A percentile compares a stretch with the other conserved stretches of the same genome.
These are phyloP conservation scores for Psophia crepitans DNA, from an alignment of 2,113 vertebrate genomes.

Conservation along the genomic window DNA sequence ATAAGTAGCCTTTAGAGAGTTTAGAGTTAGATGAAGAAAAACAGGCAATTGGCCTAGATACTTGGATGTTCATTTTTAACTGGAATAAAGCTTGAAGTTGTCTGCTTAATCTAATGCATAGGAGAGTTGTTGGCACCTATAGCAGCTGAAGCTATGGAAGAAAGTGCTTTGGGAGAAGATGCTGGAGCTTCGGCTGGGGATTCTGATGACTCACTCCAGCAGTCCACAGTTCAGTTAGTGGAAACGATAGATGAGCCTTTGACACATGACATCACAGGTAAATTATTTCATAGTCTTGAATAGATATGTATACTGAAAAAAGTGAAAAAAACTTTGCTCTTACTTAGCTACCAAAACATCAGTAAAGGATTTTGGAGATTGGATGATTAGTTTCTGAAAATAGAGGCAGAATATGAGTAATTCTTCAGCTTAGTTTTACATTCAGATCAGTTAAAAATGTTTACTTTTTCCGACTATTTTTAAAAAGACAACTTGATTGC, in stretches of 20 bases:
- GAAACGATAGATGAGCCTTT: conserved; percentile 94
- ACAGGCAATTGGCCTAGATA: neutral
- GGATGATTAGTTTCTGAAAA: neutral
- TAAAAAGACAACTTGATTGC: neutral
- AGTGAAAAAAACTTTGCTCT: neutral
- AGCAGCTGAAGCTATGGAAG: conserved; percentile 89
- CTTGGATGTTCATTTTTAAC: neutral
- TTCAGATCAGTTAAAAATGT: neutral
- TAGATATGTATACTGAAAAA: neutral
- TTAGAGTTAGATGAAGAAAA: neutral
- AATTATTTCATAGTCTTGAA: conserved; percentile 29
- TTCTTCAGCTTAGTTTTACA: neutral
- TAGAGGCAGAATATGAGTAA: neutral
- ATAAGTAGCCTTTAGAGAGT: neutral
- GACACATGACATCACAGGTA: conserved; percentile 93
- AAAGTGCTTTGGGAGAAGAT: conserved; percentile 86
- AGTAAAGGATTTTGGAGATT: neutral
- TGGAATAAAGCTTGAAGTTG: neutral
- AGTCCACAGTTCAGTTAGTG: conserved; percentile 85
- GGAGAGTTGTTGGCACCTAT: conserved; percentile 90
- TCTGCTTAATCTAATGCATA: conserved; percentile 36
- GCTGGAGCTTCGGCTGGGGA: conserved; percentile 84
- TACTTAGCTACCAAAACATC: neutral
- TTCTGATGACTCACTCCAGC: conserved; percentile 88
- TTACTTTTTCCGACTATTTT: neutral